Evolutionary conservation across 2,888 invertebrate genomes (phyloP), one percentile per base, ranked within the genome.

Genomic region (Hartigia nigra): DNA sequence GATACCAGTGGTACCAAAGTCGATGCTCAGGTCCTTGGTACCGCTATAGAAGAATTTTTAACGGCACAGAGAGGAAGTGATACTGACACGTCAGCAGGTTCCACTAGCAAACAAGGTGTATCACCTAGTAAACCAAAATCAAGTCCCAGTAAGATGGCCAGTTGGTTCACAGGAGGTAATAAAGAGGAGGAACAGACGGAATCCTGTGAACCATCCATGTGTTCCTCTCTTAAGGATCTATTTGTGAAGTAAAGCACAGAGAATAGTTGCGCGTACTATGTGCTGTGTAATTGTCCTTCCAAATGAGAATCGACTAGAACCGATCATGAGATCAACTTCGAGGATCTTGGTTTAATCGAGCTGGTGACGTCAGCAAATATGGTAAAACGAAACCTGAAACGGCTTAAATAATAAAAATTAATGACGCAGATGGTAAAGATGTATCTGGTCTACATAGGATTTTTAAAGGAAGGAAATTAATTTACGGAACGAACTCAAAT

Each of bases 21-120:
- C 5, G 97, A 97, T 89, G 95, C 97, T 1, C 95, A 96, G 87
- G 95, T 96, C 0, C 92, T 97, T 69, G 97, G 97, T 35, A 96
- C 95, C 88, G 97, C 97, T 37, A 97, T 97, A 83, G 97, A 97
- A 92, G 97, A 96, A 39, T 97, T 96, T 88, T 92, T 97, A 69
- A 91, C 94, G 94, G 88, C 94, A 93, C 92, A 93, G 93, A 84
- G 93, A 92, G 82, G 92, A 88, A 72, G 92, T 92, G 80, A 94
- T 74, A n/a, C 90, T 90, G 82, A 92, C 90, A 79, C 84, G 79
- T 32, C 91, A 87, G 36, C 85, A 86, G 72, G 83, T 87, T 31
- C 85, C 87, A 72, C 82, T 88, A 88, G 92, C 84, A 89, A 88
- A 39, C 75, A 85, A 11, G 84, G 92, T 87, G 84, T 91, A 3